Conservation (phyloP, 2,113 vertebrate species). For the Actenoides lindsayi region DNA sequence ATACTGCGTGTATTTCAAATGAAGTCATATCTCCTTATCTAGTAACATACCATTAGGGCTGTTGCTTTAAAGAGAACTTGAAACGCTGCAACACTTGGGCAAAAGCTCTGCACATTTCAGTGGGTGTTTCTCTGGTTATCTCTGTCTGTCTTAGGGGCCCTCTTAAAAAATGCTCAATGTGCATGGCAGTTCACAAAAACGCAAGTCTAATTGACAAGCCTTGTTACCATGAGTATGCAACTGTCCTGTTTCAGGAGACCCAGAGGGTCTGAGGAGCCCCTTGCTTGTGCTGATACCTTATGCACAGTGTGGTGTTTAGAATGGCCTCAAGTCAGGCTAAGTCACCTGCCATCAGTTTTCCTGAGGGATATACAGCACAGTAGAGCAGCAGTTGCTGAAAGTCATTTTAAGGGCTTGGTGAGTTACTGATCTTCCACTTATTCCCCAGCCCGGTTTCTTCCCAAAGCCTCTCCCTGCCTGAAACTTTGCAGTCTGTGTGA, state of each 20-base stretch:
- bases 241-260: not conserved
- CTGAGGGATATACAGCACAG: not conserved
- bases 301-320: not conserved
- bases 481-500: not conserved
- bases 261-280: not conserved
- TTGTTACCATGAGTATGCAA: not conserved
- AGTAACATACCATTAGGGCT: not conserved
- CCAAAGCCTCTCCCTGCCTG: not conserved
- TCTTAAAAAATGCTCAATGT: not conserved
- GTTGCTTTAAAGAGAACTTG: not conserved
- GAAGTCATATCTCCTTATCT: not conserved
- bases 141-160: not conserved
- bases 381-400: not conserved
- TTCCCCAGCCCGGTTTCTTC: not conserved
- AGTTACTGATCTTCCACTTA: not conserved
- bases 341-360: not conserved
- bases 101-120: not conserved
- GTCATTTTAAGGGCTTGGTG: not conserved
- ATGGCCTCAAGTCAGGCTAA: not conserved
- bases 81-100: not conserved
- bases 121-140: not conserved
- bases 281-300: not conserved
- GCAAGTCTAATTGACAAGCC: fast-evolving
- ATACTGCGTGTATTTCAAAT: not conserved
- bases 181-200: not conserved